Percentiles rank a stretch among this genome's conserved stretches.
Conservation (phyloP, 2,888 invertebrate species). For the Lasioglossum villosulum region DNA sequence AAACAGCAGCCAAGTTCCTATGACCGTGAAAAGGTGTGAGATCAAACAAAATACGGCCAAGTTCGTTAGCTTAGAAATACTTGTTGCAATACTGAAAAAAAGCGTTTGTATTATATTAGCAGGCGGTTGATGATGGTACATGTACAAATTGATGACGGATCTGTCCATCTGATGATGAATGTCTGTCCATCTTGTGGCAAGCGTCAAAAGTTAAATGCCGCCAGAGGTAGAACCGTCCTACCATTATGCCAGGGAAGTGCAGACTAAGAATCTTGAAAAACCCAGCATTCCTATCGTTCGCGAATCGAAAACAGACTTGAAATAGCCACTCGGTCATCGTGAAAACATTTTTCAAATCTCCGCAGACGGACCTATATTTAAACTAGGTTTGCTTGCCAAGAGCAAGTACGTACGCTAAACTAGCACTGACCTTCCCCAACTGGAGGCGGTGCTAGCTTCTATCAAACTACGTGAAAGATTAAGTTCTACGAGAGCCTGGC, state of each 20-base stretch:
- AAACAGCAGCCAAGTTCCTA: no score
- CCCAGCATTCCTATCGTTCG: background rate
- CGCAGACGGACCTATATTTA: background rate
- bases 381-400: background rate
- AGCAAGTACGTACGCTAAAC: background rate
- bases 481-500: background rate
- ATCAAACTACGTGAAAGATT: background rate
- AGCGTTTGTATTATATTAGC: no score
- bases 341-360: background rate
- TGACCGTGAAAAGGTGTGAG: no score
- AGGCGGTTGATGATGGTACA: no score
- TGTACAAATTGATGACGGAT: no score
- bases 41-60: no score
- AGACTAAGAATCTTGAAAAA: background rate
- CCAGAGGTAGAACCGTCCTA: background rate
- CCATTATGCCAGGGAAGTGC: background rate
- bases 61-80: no score
- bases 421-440: conserved; percentile 4
- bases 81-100: no score
- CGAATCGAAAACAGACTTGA: background rate
- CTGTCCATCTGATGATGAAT: no score
- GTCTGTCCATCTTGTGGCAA: no score
- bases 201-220: no score
- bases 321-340: background rate
- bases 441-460: background rate